A percentile compares a stretch with the other conserved stretches of the same genome.
Conservation (phyloP, 2,113 vertebrate genomes). For the Spea bombifrons region DNA sequence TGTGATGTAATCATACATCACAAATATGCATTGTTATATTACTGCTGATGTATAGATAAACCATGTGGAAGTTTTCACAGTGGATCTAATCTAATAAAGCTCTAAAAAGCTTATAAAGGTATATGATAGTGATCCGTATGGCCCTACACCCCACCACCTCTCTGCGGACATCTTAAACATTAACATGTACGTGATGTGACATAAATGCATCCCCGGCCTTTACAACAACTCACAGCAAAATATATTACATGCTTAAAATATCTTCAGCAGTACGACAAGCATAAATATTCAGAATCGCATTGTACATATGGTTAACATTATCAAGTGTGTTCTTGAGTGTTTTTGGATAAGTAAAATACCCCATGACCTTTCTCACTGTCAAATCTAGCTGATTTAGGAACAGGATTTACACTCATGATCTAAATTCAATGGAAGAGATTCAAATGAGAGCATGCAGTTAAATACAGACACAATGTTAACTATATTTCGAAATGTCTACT, state of each 20-base stretch:
- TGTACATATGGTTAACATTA: slow-evolving; percentile 3
- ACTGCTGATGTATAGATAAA: no score
- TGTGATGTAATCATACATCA: no score
- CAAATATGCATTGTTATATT: no score
- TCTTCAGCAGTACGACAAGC: not conserved
- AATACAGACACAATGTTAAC: not conserved
- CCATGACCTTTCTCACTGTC: not conserved
- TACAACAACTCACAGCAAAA: not conserved
- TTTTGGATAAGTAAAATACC: slow-evolving; percentile 1
- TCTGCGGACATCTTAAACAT: no score
- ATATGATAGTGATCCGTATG: no score
- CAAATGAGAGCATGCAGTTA: not conserved
- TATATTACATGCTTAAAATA: not conserved
- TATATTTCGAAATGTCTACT: not conserved
- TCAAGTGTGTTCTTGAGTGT: slow-evolving; percentile 1
- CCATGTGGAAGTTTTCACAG: no score
- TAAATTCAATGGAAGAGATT: not conserved
- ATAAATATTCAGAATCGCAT: not conserved
- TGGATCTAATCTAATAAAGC: no score
- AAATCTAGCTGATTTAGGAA: not conserved
- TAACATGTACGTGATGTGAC: no score
- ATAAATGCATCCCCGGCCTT: not conserved
- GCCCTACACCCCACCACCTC: no score
- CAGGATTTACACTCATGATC: not conserved
- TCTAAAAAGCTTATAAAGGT: no score